phyloP scores from a whole-genome alignment of 2,888 invertebrate genomes.

The Cephalotes varians region DNA sequence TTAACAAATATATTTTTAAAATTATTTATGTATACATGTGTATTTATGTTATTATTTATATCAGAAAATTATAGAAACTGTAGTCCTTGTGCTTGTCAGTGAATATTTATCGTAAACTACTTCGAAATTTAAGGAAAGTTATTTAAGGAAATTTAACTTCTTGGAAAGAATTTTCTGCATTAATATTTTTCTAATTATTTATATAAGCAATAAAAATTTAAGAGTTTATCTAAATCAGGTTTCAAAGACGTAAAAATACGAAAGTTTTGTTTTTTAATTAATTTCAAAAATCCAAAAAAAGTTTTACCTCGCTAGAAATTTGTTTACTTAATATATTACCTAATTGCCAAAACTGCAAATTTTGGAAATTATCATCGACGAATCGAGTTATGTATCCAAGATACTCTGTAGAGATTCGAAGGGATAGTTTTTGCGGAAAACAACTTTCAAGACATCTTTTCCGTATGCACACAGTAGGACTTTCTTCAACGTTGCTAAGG shows the following conservation, averaged over 20 bases:
- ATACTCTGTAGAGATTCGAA: not conserved
- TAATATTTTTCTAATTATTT: not conserved
- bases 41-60: not conserved
- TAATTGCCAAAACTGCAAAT: not conserved
- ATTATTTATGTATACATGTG: not conserved
- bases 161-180: not conserved
- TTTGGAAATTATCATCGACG: not conserved
- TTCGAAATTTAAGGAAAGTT: not conserved
- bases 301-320: not conserved
- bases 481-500: conserved; percentile 13
- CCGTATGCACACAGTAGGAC: not conserved
- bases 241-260: not conserved
- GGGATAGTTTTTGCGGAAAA: conserved; percentile 4
- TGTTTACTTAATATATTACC: not conserved
- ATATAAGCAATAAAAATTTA: not conserved
- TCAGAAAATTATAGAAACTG: not conserved
- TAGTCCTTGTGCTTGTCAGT: no score
- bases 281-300: not conserved
- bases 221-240: not conserved
- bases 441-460: conserved; percentile 12
- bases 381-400: not conserved
- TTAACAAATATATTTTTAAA: not conserved
- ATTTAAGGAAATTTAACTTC: not conserved
- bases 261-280: not conserved
- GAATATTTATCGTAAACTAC: no score